phyloP scores from a whole-genome alignment of 2,113 vertebrate species.

The Epinephelus cyanopodus region DNA sequence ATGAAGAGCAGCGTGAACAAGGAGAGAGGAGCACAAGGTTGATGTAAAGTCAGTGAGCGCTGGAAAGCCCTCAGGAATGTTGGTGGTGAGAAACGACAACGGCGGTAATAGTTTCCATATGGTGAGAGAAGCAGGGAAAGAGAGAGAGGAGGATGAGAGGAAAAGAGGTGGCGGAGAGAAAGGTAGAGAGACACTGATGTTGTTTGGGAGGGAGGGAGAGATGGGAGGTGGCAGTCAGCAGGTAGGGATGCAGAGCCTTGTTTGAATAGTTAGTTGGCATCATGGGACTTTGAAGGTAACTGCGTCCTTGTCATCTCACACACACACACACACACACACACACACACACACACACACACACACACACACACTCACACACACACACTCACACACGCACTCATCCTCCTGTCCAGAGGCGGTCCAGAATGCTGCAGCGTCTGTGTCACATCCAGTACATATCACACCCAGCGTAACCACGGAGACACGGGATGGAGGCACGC shows the following conservation, averaged over 20 bases:
- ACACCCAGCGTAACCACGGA: conserved; percentile 70
- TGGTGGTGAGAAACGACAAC: conserved; percentile 73
- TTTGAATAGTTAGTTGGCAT: conserved; percentile 71
- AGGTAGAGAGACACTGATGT: conserved; percentile 25
- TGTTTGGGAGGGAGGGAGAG: conserved; percentile 22
- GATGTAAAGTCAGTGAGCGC: conserved; percentile 72
- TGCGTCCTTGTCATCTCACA: conserved; percentile 78
- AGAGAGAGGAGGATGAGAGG: conserved; percentile 23
- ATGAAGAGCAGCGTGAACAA: conserved; percentile 61
- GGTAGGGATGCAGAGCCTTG: conserved; percentile 61
- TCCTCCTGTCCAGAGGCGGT: conserved; percentile 69
- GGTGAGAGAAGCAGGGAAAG: conserved; percentile 35
- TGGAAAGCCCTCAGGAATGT: conserved; percentile 79
- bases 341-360: conserved; percentile 26
- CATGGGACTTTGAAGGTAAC: conserved; percentile 84
- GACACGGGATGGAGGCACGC: conserved; percentile 70
- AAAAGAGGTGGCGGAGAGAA: conserved; percentile 30
- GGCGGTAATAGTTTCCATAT: conserved; percentile 78
- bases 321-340: conserved; percentile 34
- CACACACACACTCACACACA: conserved; percentile 38
- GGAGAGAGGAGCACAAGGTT: conserved; percentile 67
- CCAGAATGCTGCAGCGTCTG: conserved; percentile 76
- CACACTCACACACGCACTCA: conserved; percentile 29
- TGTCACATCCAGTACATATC: conserved; percentile 83
- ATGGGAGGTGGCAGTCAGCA: conserved; percentile 57